Percentiles rank a stretch among this genome's conserved stretches.
phyloP scores from a whole-genome alignment of 1,140 invertebrate species.

The Marisa cornuarietis region DNA sequence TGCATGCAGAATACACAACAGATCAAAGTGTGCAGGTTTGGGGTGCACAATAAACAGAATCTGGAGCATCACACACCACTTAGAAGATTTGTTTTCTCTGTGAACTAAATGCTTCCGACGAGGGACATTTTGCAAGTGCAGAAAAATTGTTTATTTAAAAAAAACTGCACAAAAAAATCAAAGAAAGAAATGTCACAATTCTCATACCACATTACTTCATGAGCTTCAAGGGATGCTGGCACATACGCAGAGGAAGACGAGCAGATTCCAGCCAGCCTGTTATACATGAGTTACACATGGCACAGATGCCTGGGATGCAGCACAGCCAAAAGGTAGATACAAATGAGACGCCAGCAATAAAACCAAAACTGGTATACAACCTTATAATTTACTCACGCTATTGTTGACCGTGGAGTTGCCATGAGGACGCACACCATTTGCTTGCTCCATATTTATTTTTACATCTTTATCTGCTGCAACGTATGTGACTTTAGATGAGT shows the following conservation, averaged over 20 bases:
- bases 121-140: too few relatives aligned
- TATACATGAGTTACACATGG: not conserved
- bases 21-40: too few relatives aligned
- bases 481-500: conserved; percentile 60
- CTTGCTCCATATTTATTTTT: conserved; percentile 94
- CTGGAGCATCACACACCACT: too few relatives aligned
- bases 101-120: too few relatives aligned
- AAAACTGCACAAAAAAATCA: too few relatives aligned
- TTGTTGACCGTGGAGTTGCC: conserved; percentile 70
- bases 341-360: not conserved
- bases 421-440: conserved; percentile 83
- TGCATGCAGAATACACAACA: too few relatives aligned
- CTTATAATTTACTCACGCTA: conserved; percentile 49
- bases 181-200: too few relatives aligned
- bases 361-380: conserved; percentile 27
- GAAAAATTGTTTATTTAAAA: too few relatives aligned
- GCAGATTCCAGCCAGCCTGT: not conserved
- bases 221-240: too few relatives aligned
- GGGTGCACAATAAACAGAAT: too few relatives aligned
- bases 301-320: conserved; percentile 4
- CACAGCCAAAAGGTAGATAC: not conserved
- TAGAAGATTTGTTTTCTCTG: too few relatives aligned
- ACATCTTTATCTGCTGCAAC: conserved; percentile 78
- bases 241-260: conserved; percentile 26
- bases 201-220: too few relatives aligned